Base-by-base conservation (phyloP, 2,113 vertebrate genomes). In the Sinocyclocheilus maitianheensis region DNA sequence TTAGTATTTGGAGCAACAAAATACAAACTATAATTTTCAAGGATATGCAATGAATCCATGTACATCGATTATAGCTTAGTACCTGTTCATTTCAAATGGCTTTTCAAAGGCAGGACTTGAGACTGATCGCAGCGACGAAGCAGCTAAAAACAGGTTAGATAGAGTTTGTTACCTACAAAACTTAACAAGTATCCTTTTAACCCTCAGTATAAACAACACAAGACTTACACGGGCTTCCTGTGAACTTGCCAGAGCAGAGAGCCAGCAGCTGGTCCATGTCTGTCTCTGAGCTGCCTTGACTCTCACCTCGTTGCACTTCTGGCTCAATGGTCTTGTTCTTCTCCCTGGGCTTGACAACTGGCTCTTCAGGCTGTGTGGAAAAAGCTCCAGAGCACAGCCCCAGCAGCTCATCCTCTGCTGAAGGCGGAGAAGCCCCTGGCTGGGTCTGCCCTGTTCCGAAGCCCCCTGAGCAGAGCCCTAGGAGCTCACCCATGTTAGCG, bases 401-500 rank as follows among this genome's bases (percentile, higher is more conserved):
- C 1, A 98, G 93, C 89, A 98, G 91, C 65, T 98, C 97, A 0
- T 97, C 96, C 91, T 96, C 94, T 65, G 67, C 63, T 0, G 83
- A 81, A 5, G 83, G 24, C 11, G 48, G 43, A 16, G 85, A 94
- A 92, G 77, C 94, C 43, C 94, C 95, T 30, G n/a, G 83, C 22
- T 34, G 79, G 0, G 9, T 80, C 5, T 3, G 84, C 20, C 81
- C 77, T 6, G 87, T 53, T 7, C 74, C 60, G 37, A 92, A 92
- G 4, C 94, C 95, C 0, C 97, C 98, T 0, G 97, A 98, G 75
- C 98, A 99, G 87, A 99, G 84, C 74, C 97, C 96, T 85, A 99
- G 62, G 16, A 99, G 91, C 86, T 99, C 98, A 10, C 96, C 97
- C 97, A 99, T 99, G 87, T 99, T 97, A 71, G 97, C 97, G 9